These are phyloP conservation scores for Eueremaeus valkanovi DNA, from an alignment of 2,888 invertebrate genomes.

Conservation along the genomic window DNA sequence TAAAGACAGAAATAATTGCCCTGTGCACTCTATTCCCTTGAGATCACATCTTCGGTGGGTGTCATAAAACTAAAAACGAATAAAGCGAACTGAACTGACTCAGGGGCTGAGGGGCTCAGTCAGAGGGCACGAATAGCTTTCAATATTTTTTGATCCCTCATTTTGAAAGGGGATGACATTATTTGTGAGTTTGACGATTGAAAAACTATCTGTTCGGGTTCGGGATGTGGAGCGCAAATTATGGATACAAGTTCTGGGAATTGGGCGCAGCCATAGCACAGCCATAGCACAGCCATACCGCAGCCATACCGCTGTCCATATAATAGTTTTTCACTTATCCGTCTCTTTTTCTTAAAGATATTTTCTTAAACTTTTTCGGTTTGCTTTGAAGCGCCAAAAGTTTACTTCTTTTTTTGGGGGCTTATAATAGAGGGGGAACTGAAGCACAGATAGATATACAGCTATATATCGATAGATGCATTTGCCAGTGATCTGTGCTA, in stretches of 20 bases:
- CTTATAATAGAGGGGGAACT: neutral
- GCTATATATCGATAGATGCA: conserved; percentile 2
- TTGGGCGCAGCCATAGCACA: neutral
- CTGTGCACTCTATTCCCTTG: neutral
- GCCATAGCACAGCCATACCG: neutral
- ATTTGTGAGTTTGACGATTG: conserved; percentile 19
- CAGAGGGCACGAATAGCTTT: neutral
- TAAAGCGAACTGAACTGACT: neutral
- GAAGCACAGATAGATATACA: neutral
- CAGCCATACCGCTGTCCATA: neutral
- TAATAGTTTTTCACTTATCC: neutral
- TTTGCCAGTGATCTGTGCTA: neutral
- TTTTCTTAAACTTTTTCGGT: neutral
- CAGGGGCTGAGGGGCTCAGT: neutral
- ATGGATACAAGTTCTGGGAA: conserved; percentile 24
- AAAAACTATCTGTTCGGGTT: neutral
- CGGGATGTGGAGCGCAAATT: neutral
- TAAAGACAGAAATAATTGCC: conserved; percentile 12
- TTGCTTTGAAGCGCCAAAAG: neutral
- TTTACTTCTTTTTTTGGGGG: conserved; percentile 22
- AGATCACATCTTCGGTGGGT: neutral
- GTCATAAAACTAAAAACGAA: conserved; percentile 23
- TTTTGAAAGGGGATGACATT: neutral
- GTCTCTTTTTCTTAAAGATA: neutral
- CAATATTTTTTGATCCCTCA: conserved; percentile 9